Base-by-base conservation (phyloP, 2,113 vertebrate species). In the Mystacornis crossleyi region DNA sequence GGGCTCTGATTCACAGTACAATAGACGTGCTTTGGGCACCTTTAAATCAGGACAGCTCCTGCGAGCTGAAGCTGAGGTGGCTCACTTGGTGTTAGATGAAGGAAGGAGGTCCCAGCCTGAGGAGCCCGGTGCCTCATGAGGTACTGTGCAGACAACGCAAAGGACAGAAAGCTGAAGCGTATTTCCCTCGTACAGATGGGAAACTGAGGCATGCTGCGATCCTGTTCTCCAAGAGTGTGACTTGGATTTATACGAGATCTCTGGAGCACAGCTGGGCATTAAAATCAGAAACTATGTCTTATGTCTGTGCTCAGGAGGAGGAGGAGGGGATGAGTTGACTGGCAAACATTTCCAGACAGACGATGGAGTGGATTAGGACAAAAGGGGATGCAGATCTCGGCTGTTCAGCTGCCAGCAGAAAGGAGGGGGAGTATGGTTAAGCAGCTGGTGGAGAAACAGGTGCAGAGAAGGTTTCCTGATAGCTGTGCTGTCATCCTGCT, bases 381-480 rank as follows among this genome's bases (percentile, higher is more conserved):
- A 81, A 83, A 95, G 53, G 74, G 72, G 75, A 81, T 90, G 82
- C 72, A 89, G 92, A 90, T 73, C 53, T 79, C 0, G 1, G 69
- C 53, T 1, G 1, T 34, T 89, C 96, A 95, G 96, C 93, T 96
- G 96, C 95, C 75, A 71, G 86, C 40, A 93, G 92, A 92, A 50
- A 83, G 40, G 36, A 94, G 88, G 88, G 93, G 92, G 89, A 94
- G 93, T 48, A 25, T 1, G 0, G 82, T 62, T 51, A 60, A 25
- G 86, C 96, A 95, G 95, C 90, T 97, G 96, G 86, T 92, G 61
- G 60, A 96, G 95, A 86, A 95, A 96, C 96, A 97, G 96, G 96
- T 96, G 96, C 80, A 67, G 89, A 67, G 96, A 90, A 81, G 72
- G 90, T 93, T 94, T 97, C 72, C 80, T 69, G 82, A 95, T 94